Evolutionary conservation across 2,113 vertebrate genomes (phyloP), one percentile per base, ranked within the genome.

Genomic region (Cephalopterus ornatus): DNA sequence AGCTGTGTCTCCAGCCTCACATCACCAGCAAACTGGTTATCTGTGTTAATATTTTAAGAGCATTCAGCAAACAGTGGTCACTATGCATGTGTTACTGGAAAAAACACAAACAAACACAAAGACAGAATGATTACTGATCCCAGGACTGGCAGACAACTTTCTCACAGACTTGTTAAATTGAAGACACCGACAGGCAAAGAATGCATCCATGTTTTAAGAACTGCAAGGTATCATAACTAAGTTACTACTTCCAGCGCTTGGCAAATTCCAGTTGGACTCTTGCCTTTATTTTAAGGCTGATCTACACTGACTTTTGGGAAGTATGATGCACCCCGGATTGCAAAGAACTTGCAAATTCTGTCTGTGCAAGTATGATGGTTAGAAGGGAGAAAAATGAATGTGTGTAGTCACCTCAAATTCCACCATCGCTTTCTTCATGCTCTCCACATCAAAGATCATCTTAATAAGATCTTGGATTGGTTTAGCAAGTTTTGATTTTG

Each of bases 391-490:
- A 79, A 65, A 3, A 27, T 22, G 18, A 72, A 79, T 1, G 11
- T 5, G 4, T 28, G 18, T 12, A 85, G 68, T 76, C 9, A 99
- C 99, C 99, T 99, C 99, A 92, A 99, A 99, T 94, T 99, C 99
- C 97, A 99, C 99, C 99, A 99, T 99, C 61, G 99, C 99, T 93
- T 99, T 99, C 97, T 99, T 99, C 99, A 99, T 99, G 97, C 99
- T 99, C 83, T 99, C 99, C 85, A 99, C 99, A 62, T 99, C 99
- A 91, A 99, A 99, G 93, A 99, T 99, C 98, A 98, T 98, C 88
- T 99, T 98, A 87, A 99, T 99, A 41, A 99, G 98, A 27, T 99
- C 99, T 88, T 99, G 99, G 37, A 99, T 98, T 0, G 99, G 98
- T 88, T 98, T 99, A 37, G 98, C 96, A 18, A 99, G 98, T 92